These are phyloP conservation scores for Conchocele bisecta DNA, from an alignment of 2,888 invertebrate genomes.

Conservation along the genomic window DNA sequence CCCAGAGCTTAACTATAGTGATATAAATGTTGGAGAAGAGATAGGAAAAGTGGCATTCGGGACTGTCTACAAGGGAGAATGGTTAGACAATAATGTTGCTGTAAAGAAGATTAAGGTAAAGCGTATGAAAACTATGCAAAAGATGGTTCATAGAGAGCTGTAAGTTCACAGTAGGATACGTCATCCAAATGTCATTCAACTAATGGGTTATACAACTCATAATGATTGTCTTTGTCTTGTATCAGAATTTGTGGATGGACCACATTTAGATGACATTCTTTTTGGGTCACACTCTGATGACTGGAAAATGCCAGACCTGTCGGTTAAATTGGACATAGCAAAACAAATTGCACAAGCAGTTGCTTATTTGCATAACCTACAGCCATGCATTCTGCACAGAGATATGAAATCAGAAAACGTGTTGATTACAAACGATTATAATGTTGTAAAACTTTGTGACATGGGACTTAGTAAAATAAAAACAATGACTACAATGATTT, in stretches of 20 bases:
- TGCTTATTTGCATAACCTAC: constrained; percentile 21
- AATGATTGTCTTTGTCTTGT: constrained; percentile 9
- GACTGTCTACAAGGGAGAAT: constrained; percentile 12
- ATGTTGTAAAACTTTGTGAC: constrained; percentile 17
- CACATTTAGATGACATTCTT: constrained; percentile 10
- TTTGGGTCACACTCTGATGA: background rate
- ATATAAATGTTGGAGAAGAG: constrained; percentile 7
- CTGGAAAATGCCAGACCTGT: background rate
- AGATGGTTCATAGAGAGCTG: constrained; percentile 23
- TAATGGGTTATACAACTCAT: constrained; percentile 13
- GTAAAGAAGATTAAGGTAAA: constrained; percentile 23
- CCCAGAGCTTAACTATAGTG: background rate
- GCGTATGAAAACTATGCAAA: constrained; percentile 26
- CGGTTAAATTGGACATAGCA: background rate
- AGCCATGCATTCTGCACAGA: constrained; percentile 19
- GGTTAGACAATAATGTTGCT: constrained; percentile 28
- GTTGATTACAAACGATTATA: constrained; percentile 5
- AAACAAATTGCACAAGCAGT: background rate
- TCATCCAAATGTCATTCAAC: constrained; percentile 35
- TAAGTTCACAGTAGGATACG: constrained; percentile 17
- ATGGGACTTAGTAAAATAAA: constrained; percentile 16
- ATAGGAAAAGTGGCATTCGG: constrained; percentile 37
- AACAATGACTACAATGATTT: background rate
- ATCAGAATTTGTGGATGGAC: constrained; percentile 14
- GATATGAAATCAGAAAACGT: constrained; percentile 45